Conservation (phyloP, 2,113 vertebrate genomes). For the Tenebrosternarchus preto region DNA sequence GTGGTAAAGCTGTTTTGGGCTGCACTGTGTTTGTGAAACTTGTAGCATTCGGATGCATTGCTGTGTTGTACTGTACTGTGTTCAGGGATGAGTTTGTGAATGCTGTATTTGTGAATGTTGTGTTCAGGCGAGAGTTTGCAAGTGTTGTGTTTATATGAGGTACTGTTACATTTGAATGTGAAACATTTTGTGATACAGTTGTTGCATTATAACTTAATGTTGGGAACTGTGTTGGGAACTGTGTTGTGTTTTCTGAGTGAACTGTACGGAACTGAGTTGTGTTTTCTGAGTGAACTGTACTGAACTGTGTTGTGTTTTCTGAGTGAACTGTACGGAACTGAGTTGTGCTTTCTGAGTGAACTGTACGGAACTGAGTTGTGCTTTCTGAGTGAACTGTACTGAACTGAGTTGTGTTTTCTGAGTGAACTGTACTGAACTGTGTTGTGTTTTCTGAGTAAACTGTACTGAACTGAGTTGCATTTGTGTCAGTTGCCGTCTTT, state of each 20-base stretch:
- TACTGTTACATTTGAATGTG: not conserved
- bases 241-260: no score
- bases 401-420: not conserved
- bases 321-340: not conserved
- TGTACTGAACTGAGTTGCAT: not conserved
- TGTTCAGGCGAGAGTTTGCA: not conserved
- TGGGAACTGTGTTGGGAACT: slow-evolving; percentile 4
- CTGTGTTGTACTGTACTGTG: not conserved
- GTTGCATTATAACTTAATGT: no score
- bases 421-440: not conserved
- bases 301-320: not conserved
- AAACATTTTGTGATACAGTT: not conserved
- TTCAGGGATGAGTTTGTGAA: not conserved
- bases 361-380: no score
- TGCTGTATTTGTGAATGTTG: not conserved
- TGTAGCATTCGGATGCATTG: no score
- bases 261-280: not conserved
- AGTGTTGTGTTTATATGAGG: slow-evolving; percentile 28
- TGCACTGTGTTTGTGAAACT: not conserved
- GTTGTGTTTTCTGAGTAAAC: not conserved
- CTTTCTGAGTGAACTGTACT: not conserved
- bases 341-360: no score
- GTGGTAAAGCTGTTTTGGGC: not conserved
- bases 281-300: not conserved
- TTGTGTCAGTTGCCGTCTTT: not conserved